A percentile compares a stretch with the other conserved stretches of the same genome.
These are phyloP conservation scores for Antigone vipio DNA, from an alignment of 2,113 vertebrate species.

Conservation along the genomic window DNA sequence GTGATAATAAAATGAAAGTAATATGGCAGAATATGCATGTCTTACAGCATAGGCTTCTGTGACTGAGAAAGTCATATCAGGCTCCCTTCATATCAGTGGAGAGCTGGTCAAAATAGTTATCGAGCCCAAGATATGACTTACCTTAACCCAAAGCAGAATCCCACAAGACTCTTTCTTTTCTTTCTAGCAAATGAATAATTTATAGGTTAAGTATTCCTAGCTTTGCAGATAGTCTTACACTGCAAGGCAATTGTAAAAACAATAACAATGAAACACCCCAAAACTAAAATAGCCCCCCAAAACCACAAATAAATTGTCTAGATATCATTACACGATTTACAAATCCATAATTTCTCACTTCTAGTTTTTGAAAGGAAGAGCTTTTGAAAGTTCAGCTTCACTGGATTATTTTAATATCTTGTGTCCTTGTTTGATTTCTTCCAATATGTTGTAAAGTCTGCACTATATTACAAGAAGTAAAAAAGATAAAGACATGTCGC, in stretches of 20 bases:
- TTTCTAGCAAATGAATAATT: background rate
- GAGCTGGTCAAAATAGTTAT: background rate
- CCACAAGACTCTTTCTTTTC: background rate
- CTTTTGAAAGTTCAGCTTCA: background rate
- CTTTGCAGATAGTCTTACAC: background rate
- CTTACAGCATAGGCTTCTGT: background rate
- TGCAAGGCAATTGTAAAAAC: background rate
- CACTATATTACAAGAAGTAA: background rate
- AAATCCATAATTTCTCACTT: background rate
- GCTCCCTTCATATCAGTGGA: fast-evolving
- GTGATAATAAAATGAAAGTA: background rate
- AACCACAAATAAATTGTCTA: background rate
- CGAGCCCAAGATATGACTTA: background rate
- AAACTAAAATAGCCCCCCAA: background rate
- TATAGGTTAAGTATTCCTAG: background rate
- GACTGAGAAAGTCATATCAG: background rate
- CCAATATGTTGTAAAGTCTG: background rate
- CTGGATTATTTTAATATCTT: background rate
- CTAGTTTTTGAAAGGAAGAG: background rate
- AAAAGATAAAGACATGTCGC: fast-evolving
- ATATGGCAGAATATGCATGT: background rate
- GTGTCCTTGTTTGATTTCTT: background rate
- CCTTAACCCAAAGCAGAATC: background rate
- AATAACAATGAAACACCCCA: fast-evolving
- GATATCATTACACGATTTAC: background rate